These are phyloP conservation scores for Coremacera marginata DNA, from an alignment of 2,888 invertebrate genomes.

Conservation along the genomic window DNA sequence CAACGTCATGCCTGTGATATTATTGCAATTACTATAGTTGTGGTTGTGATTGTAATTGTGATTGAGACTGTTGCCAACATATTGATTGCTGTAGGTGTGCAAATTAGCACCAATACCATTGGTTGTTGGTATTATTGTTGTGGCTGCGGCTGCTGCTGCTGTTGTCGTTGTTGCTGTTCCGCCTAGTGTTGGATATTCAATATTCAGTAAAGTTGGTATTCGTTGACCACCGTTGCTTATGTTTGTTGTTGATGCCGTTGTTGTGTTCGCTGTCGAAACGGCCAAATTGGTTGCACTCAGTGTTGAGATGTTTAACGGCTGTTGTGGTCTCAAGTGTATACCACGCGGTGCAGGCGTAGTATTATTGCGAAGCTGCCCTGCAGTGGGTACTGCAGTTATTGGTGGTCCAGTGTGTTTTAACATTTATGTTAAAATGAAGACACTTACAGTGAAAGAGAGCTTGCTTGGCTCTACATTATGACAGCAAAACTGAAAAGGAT, in stretches of 20 bases:
- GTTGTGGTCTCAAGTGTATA: slow-evolving; percentile 70
- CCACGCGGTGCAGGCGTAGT: slow-evolving; percentile 50
- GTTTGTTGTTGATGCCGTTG: slow-evolving; percentile 47
- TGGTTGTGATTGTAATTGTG: slow-evolving; percentile 50
- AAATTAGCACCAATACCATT: slow-evolving; percentile 59
- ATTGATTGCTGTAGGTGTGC: slow-evolving; percentile 61
- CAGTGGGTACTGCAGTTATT: slow-evolving; percentile 55
- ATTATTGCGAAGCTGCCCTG: slow-evolving; percentile 48
- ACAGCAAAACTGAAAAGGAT: too few relatives aligned
- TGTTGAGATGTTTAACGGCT: slow-evolving; percentile 78
- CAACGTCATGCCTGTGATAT: slow-evolving; percentile 42
- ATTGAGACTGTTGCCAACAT: slow-evolving; percentile 53
- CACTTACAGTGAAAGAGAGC: background rate
- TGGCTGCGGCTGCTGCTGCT: slow-evolving; percentile 50
- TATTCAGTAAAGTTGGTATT: slow-evolving; percentile 65
- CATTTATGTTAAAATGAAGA: slow-evolving; percentile 51
- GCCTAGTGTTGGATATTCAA: slow-evolving; percentile 50
- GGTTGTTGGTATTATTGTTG: slow-evolving; percentile 57
- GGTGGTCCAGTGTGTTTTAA: slow-evolving; percentile 57
- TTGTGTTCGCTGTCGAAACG: slow-evolving; percentile 39
- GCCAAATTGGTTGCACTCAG: slow-evolving; percentile 65
- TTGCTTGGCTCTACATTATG: background rate
- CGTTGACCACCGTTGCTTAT: slow-evolving; percentile 64
- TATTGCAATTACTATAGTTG: slow-evolving; percentile 57
- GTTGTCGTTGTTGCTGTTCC: slow-evolving; percentile 37